Evolutionary conservation across 2,888 invertebrate species (phyloP), one percentile per base, ranked within the genome.

Genomic region (Phengaris alcon): DNA sequence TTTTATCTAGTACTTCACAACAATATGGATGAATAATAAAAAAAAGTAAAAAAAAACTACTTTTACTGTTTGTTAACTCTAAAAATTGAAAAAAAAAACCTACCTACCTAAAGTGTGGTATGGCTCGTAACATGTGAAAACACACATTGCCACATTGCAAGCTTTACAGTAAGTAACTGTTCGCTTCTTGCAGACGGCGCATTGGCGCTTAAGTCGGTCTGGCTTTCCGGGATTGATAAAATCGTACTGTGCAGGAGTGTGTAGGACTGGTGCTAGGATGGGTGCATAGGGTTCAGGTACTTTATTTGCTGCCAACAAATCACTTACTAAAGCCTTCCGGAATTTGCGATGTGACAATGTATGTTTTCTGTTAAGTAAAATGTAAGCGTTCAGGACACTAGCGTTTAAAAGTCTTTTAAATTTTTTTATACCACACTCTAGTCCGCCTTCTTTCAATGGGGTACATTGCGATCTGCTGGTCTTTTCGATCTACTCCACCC

Each of bases 381-480:
- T 73, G 54, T 1, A 73, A 6, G 73, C 35, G 54, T 73, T 73
- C 12, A 73, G 54, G 12, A 54, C 48, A 54, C 73, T 73, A 35
- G 35, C 22, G 35, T 54, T 54, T 5, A 54, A 51, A 35, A 35
- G 54, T 10, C 55, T n/a, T 48, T 13, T 69, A 12, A 69, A 46
- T 6, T 13, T 52, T 64, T 52, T 64, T 74, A 68, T 82, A 82
- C 81, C 82, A 82, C 0, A 80, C 72, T 15, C 44, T 35, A 10
- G 77, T 22, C 22, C 22, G 79, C 6, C 77, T 78, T 10, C 79
- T 15, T 73, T 81, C 80, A 10, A 80, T 75, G 2, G 80, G 81
- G 68, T 78, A 79, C 79, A 78, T 78, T 0, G 79, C 70, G 9
- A 80, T n/a, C 59, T 68, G 54, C 59, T 80, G 79, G 70, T 80